Percentiles rank a stretch among this genome's conserved stretches.
Evolutionary conservation across 1,140 invertebrate species (phyloP).

Genomic region (Polypedilum vanderplanki): DNA sequence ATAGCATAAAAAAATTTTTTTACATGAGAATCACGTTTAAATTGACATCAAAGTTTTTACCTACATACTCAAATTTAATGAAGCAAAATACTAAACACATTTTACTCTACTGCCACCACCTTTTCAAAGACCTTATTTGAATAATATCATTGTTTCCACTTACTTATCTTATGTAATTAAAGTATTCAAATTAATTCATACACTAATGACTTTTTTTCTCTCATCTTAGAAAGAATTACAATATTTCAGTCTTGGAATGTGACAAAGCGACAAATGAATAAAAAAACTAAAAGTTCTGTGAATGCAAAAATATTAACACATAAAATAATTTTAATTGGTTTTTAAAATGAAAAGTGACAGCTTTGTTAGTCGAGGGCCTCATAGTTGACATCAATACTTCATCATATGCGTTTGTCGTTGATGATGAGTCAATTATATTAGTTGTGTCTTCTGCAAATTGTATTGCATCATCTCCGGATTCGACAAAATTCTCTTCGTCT

Average conservation of each 20-base stretch:
- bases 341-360: constrained; percentile 25
- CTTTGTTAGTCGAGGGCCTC: background rate
- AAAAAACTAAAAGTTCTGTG: too few relatives aligned
- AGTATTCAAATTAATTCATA: too few relatives aligned
- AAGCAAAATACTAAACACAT: too few relatives aligned
- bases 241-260: constrained; percentile 2
- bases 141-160: too few relatives aligned
- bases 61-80: too few relatives aligned
- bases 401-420: background rate
- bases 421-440: background rate
- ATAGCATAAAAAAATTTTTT: too few relatives aligned
- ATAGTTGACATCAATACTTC: background rate
- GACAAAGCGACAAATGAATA: background rate
- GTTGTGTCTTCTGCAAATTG: background rate
- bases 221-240: background rate
- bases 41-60: too few relatives aligned
- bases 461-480: background rate
- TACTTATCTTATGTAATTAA: too few relatives aligned
- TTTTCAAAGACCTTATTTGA: too few relatives aligned
- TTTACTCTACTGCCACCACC: too few relatives aligned
- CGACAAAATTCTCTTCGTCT: background rate
- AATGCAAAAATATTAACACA: constrained; percentile 1
- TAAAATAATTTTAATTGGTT: background rate
- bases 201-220: background rate
- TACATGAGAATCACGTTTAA: too few relatives aligned